A percentile compares a stretch with the other conserved stretches of the same genome.
Conservation (phyloP, 1,140 invertebrate species). For the Drosophila littoralis region DNA sequence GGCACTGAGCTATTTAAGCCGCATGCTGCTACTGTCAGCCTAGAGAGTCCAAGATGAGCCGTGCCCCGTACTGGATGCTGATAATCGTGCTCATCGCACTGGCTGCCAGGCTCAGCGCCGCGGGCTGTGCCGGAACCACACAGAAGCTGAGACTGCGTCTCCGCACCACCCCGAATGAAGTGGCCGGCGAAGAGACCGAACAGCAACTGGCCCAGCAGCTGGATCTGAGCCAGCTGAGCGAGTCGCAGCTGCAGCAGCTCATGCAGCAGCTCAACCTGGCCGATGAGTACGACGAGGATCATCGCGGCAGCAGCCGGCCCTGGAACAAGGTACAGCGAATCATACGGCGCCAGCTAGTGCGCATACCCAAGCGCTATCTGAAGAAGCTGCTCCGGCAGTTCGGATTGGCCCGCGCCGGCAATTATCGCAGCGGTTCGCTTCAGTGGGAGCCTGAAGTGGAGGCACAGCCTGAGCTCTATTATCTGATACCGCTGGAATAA, state of each 20-base stretch:
- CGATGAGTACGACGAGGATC: conserved; percentile 42
- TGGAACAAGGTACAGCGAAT: conserved; percentile 73
- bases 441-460: background rate
- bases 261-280: conserved; percentile 42
- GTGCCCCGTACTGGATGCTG: conserved; percentile 3
- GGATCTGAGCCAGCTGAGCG: conserved; percentile 61
- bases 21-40: too few relatives aligned
- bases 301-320: conserved; percentile 58
- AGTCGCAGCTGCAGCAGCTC: conserved; percentile 45
- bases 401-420: conserved; percentile 50
- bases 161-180: conserved; percentile 13
- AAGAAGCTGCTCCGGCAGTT: conserved; percentile 61
- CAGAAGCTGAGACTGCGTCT: conserved; percentile 8
- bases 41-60: conserved; percentile 24
- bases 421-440: background rate
- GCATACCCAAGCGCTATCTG: conserved; percentile 63
- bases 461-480: conserved; percentile 29
- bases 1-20: conserved; percentile 32
- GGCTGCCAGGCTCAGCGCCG: background rate
- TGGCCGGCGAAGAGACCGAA: background rate
- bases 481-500: conserved; percentile 63
- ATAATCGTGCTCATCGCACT: conserved; percentile 6
- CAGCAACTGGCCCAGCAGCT: conserved; percentile 12
- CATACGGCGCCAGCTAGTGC: conserved; percentile 60
- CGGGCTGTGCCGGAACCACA: background rate